Evolutionary conservation across 2,888 invertebrate species (phyloP).

Genomic region (Pimpla rufipes): DNA sequence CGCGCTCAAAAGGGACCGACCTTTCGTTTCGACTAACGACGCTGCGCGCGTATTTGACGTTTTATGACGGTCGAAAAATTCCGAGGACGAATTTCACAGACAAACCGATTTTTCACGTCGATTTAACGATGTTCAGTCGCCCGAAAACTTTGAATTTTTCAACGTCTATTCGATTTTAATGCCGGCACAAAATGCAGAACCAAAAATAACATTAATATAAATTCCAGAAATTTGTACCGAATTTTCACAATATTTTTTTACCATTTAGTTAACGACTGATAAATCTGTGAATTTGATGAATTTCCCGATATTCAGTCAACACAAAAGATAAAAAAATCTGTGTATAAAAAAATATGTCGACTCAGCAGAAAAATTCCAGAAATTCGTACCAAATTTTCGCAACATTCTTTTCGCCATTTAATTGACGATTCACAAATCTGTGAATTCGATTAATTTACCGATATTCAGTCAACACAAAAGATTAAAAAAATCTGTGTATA

Average conservation of each 20-base stretch:
- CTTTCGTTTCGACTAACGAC: conserved; percentile 50
- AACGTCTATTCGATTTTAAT: neutral
- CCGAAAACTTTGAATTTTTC: conserved; percentile 24
- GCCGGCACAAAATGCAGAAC: neutral
- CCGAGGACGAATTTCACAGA: conserved; percentile 52
- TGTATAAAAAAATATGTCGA: neutral
- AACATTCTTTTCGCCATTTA: no score
- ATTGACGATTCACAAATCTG: no score
- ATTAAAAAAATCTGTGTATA: neutral
- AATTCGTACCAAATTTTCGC: no score
- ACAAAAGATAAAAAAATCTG: conserved; percentile 6
- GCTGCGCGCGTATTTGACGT: conserved; percentile 28
- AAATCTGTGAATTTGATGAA: no score
- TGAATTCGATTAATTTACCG: no score
- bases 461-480: no score
- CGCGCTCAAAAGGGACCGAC: conserved; percentile 49
- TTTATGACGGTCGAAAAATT: conserved; percentile 37
- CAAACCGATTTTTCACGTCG: conserved; percentile 60
- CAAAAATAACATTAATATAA: neutral
- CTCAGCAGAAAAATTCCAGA: no score
- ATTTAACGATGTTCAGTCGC: conserved; percentile 49
- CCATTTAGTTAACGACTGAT: no score
- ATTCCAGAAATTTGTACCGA: neutral
- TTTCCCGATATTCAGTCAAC: no score
- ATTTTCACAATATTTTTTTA: no score